phyloP scores from a whole-genome alignment of 2,888 invertebrate species.

The Eilema griseolum region DNA sequence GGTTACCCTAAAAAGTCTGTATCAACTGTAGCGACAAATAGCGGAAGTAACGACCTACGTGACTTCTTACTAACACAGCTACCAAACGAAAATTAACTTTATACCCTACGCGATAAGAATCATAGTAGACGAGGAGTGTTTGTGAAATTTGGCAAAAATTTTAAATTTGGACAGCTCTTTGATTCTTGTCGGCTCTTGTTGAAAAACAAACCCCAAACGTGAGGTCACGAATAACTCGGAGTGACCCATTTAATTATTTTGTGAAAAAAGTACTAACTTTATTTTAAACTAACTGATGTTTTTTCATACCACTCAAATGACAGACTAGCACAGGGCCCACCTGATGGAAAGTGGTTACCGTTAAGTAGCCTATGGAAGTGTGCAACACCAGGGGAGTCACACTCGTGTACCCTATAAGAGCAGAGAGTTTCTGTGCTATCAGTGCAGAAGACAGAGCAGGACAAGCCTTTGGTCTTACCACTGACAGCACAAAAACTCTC shows the following conservation, averaged over 20 bases:
- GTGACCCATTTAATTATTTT: not conserved
- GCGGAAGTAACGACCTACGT: constrained; percentile 53
- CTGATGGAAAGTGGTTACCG: too few species aligned
- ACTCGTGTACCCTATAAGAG: too few species aligned
- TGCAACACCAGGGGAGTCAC: too few species aligned
- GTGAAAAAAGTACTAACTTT: not conserved
- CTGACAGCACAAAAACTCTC: too few species aligned
- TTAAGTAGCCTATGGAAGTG: too few species aligned
- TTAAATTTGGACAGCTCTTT: not conserved
- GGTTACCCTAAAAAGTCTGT: constrained; percentile 48
- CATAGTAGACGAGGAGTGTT: not conserved
- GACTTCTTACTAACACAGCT: constrained; percentile 39
- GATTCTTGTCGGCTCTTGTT: not conserved
- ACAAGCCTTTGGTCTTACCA: too few species aligned
- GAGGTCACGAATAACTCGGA: not conserved
- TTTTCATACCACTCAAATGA: too few species aligned
- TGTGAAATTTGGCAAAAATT: not conserved
- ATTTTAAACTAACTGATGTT: not conserved
- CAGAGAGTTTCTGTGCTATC: too few species aligned
- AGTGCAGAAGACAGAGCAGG: too few species aligned
- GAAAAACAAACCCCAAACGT: not conserved
- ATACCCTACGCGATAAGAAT: not conserved
- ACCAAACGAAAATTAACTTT: constrained; percentile 24
- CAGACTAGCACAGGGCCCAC: too few species aligned
- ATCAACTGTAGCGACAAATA: constrained; percentile 52